Conservation (phyloP, 2,113 vertebrate species). For the Macheiramphus alcinus region DNA sequence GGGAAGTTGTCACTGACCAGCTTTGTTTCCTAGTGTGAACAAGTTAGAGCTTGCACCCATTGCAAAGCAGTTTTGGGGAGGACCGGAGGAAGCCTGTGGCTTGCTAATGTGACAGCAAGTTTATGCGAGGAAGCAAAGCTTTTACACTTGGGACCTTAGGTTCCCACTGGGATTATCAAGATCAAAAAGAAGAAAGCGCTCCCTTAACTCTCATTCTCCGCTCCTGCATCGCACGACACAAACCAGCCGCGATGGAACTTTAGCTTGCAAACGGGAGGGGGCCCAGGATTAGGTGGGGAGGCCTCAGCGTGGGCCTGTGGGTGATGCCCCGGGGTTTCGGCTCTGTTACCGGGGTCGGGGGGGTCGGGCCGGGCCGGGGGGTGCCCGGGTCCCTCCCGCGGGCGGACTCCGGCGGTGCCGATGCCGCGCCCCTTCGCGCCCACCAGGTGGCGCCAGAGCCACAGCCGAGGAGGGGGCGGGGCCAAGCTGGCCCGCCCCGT, state of each 20-base stretch:
- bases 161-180: fast-evolving
- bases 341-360: not conserved
- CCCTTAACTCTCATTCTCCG: fast-evolving
- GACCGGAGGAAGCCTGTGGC: not conserved
- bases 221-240: fast-evolving
- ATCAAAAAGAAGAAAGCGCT: fast-evolving
- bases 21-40: not conserved
- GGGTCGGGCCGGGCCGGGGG: too few relatives aligned
- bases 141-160: fast-evolving
- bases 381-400: too few relatives aligned
- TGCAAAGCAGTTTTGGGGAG: not conserved
- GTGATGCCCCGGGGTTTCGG: fast-evolving
- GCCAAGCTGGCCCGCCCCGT: too few relatives aligned
- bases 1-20: not conserved
- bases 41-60: fast-evolving
- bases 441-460: too few relatives aligned
- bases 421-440: too few relatives aligned
- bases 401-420: too few relatives aligned
- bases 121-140: fast-evolving
- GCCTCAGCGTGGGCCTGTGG: fast-evolving
- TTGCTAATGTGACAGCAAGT: fast-evolving
- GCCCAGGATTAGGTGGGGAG: fast-evolving
- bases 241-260: fast-evolving
- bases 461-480: too few relatives aligned
- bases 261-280: fast-evolving